These are phyloP conservation scores for Hucho hucho DNA, from an alignment of 2,113 vertebrate species.

Conservation along the genomic window DNA sequence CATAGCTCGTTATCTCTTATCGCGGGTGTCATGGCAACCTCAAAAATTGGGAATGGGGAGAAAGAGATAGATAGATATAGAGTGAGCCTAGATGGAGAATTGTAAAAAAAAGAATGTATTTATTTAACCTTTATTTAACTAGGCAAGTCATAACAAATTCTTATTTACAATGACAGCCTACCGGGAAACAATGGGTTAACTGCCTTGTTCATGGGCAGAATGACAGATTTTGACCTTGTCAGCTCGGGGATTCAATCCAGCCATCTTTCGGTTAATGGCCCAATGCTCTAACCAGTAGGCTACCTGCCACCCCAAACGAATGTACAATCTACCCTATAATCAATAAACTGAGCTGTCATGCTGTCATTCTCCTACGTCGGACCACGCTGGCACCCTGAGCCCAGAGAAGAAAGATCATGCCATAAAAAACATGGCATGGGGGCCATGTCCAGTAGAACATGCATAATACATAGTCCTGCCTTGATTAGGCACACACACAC, in stretches of 20 bases:
- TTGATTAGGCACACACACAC: slow-evolving; percentile 38
- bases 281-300: no score
- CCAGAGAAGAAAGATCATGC: slow-evolving; percentile 47
- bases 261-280: no score
- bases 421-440: slow-evolving; percentile 63
- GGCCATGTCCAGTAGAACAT: slow-evolving; percentile 43
- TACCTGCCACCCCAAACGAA: no score
- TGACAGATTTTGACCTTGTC: no score
- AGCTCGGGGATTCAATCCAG: no score
- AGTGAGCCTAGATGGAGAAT: slow-evolving; percentile 16
- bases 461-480: slow-evolving; percentile 47
- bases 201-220: no score
- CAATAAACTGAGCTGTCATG: background rate
- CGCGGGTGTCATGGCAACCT: slow-evolving; percentile 20
- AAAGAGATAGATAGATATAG: slow-evolving; percentile 8
- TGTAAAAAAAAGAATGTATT: no score
- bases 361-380: slow-evolving; percentile 12
- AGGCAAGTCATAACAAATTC: no score
- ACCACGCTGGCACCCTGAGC: slow-evolving; percentile 18
- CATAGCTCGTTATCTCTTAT: background rate
- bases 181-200: no score
- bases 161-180: no score
- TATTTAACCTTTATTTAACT: no score
- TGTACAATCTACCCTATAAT: background rate
- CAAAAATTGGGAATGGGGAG: slow-evolving; percentile 25